Evolutionary conservation across 2,888 invertebrate species (phyloP).

Genomic region (Drosophila falleni): DNA sequence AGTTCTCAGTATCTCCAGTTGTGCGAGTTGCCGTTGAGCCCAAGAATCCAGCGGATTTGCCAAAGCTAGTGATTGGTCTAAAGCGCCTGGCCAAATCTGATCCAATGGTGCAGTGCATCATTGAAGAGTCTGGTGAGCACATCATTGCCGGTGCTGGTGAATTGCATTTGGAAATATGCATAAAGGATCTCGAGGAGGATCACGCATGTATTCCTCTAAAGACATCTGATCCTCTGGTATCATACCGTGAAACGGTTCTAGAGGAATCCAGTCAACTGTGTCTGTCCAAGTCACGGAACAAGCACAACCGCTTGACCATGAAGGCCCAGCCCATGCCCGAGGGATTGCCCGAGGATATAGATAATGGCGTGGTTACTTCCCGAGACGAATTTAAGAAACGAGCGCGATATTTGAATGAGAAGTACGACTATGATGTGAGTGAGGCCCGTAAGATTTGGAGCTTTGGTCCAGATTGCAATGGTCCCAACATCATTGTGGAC

Average conservation of each 20-base stretch:
- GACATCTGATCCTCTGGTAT: slow-evolving; percentile 99
- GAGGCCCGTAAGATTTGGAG: slow-evolving; percentile 99
- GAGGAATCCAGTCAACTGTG: slow-evolving; percentile 98
- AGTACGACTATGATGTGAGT: slow-evolving; percentile 98
- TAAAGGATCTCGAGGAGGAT: slow-evolving; percentile 99
- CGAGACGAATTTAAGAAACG: slow-evolving; percentile 99
- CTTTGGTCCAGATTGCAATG: slow-evolving; percentile 99
- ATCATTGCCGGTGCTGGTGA: slow-evolving; percentile 99
- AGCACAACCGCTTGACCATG: slow-evolving; percentile 99
- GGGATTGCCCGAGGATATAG: slow-evolving; percentile 98
- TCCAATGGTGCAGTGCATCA: slow-evolving; percentile 99
- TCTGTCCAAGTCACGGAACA: slow-evolving; percentile 99
- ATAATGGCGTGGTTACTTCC: slow-evolving; percentile 96
- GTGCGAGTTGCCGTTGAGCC: slow-evolving; percentile 99
- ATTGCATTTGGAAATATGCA: slow-evolving; percentile 99
- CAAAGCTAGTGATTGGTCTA: slow-evolving; percentile 99
- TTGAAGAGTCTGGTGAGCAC: slow-evolving; percentile 99
- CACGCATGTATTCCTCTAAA: slow-evolving; percentile 99
- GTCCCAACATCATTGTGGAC: slow-evolving; percentile 98
- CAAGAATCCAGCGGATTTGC: slow-evolving; percentile 99
- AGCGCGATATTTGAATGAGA: slow-evolving; percentile 97
- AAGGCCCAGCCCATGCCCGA: slow-evolving; percentile 98
- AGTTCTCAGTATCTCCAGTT: slow-evolving; percentile 99
- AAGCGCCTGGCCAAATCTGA: slow-evolving; percentile 99
- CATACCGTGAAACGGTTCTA: slow-evolving; percentile 98